Conservation (phyloP, 2,113 vertebrate genomes). For the Strix aluco region DNA sequence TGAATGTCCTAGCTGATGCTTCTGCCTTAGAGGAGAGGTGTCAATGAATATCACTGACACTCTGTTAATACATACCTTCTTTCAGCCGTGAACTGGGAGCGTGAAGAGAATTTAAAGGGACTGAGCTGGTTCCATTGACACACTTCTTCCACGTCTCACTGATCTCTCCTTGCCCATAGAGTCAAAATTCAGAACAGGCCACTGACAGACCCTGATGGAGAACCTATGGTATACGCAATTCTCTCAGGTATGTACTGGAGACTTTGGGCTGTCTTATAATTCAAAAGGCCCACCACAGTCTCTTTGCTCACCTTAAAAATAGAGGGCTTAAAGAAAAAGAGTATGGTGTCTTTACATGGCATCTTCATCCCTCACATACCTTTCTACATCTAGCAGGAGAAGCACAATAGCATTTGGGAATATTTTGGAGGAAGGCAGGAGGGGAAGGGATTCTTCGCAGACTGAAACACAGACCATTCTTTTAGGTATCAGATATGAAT, state of each 20-base stretch:
- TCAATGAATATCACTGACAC: background rate
- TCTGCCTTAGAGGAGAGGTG: background rate
- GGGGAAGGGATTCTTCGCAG: background rate
- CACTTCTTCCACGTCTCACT: background rate
- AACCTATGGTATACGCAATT: background rate
- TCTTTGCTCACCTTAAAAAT: background rate
- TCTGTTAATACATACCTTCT: background rate
- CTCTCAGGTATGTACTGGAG: fast-evolving
- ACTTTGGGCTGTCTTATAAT: background rate
- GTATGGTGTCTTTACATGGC: background rate
- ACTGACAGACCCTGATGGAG: background rate
- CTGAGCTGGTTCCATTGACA: background rate
- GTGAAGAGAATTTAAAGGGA: background rate
- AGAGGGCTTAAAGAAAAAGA: background rate
- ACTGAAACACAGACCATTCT: background rate
- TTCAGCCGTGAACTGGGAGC: background rate
- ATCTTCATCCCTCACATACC: background rate
- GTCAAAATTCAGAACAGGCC: background rate
- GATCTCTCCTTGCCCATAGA: background rate
- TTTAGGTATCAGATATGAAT: background rate
- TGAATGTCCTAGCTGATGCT: background rate
- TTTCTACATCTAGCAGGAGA: background rate
- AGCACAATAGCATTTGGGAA: background rate
- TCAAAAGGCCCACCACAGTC: background rate
- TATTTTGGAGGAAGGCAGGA: background rate